Conservation (phyloP, 2,113 vertebrate genomes). For the Leptobrachium leishanense region DNA sequence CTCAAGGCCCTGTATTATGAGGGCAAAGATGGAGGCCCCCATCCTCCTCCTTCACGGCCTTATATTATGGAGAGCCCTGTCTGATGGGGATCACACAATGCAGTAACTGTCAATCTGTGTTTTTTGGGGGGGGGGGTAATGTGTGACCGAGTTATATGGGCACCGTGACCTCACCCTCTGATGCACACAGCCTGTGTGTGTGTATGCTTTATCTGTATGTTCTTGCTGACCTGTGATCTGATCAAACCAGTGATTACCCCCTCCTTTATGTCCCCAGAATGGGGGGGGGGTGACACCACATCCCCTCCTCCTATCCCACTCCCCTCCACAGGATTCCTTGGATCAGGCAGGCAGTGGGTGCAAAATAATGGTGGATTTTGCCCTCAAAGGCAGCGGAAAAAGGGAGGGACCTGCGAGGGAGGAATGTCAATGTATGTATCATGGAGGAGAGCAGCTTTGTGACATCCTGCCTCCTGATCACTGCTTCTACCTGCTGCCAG, state of each 20-base stretch:
- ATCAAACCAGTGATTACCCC: too few relatives aligned
- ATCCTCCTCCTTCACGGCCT: too few relatives aligned
- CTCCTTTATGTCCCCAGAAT: too few relatives aligned
- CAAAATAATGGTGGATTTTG: conserved; percentile 39
- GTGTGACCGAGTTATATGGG: not conserved
- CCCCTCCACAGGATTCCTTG: not conserved
- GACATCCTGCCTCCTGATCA: not conserved
- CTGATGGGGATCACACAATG: not conserved
- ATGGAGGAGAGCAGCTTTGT: conserved; percentile 2
- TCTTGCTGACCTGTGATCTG: too few relatives aligned
- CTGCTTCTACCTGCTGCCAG: too few relatives aligned
- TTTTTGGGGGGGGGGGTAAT: not conserved
- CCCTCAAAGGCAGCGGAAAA: conserved; percentile 30
- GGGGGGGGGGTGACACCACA: too few relatives aligned
- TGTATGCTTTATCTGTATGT: too few relatives aligned
- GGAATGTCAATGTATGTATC: conserved; percentile 32
- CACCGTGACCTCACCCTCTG: too few relatives aligned
- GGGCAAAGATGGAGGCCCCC: too few relatives aligned
- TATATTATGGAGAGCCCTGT: not conserved
- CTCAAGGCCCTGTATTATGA: not conserved
- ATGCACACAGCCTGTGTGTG: too few relatives aligned
- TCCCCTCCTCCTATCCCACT: too few relatives aligned
- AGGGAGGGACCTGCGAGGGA: conserved; percentile 39
- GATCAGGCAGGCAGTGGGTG: conserved; percentile 2
- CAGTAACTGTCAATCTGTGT: conserved; percentile 11